Evolutionary conservation across 2,888 invertebrate genomes (phyloP), one percentile per base, ranked within the genome.

Genomic region (Dryococelus australis): DNA sequence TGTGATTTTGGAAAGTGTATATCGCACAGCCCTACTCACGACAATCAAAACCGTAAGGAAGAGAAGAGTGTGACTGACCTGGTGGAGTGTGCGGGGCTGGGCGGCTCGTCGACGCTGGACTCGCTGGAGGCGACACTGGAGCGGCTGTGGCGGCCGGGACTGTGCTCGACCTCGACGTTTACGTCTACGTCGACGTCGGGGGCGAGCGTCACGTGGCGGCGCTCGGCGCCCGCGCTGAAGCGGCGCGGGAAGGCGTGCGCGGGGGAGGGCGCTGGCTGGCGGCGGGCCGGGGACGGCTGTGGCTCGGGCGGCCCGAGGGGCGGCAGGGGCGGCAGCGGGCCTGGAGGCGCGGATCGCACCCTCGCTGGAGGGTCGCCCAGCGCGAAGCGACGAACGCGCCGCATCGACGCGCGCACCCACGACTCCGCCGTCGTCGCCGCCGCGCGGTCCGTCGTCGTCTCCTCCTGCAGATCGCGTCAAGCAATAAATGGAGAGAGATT

Each of bases 361-460:
- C 65, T 13, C 84, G 78, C 86, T 53, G 87, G 83, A 35, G 90
- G 91, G 89, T 90, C 93, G n/a, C 93, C 93, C 79, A 94, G 90
- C 84, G 93, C 92, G 87, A 94, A 91, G 89, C 94, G 94, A 51
- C 93, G 93, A 86, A 94, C 91, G 26, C 94, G 92, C 87, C 94
- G 92, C 94, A 94, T 94, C 47, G 94, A 94, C 85, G 92, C 93
- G 88, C 94, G 93, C 90, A 94, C 91, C 94, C 94, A 94, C 89
- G 89, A 65, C 20, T 65, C 65, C n/a, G n/a, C n/a, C n/a, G n/a
- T n/a, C n/a, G n/a, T n/a, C 20, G 91, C 89, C 86, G 88, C 47
- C 79, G 83, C 47, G n/a, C 88, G 26, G 84, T 53, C 78, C 53
- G 47, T 65, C 20, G 65, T 65, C 85, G 86, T 86, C 85, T n/a